phyloP scores from a whole-genome alignment of 2,888 invertebrate species.

The Steinernema carpocapsae region DNA sequence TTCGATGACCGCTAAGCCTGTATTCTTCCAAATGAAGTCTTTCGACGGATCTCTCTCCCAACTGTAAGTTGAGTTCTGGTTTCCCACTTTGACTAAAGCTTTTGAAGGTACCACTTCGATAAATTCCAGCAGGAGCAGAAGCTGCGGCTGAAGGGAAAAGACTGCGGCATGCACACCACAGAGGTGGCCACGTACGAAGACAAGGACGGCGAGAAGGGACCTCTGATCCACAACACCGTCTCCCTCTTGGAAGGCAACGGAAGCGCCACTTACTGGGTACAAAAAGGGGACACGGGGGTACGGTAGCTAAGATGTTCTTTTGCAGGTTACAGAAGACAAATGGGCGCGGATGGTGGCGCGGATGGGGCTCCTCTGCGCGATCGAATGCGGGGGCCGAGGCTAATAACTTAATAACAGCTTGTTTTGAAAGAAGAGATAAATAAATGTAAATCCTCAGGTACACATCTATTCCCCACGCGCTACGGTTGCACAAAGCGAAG shows the following conservation, averaged over 20 bases:
- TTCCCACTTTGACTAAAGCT: background rate
- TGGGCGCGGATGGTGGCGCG: slow-evolving; percentile 12
- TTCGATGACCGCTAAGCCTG: slow-evolving; percentile 10
- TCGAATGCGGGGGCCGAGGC: slow-evolving; percentile 22
- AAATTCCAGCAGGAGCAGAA: slow-evolving; percentile 20
- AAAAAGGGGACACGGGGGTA: background rate
- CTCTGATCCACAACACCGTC: background rate
- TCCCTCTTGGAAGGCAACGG: slow-evolving; percentile 17
- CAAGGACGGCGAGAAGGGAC: background rate
- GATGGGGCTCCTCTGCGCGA: background rate
- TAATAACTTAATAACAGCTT: background rate
- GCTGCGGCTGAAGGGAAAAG: slow-evolving; percentile 8
- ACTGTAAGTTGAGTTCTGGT: slow-evolving; percentile 3
- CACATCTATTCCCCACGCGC: no score
- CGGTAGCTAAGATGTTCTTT: background rate
- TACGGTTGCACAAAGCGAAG: no score
- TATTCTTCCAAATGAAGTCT: slow-evolving; percentile 30
- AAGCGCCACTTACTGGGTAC: slow-evolving; percentile 10
- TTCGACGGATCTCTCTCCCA: slow-evolving; percentile 17
- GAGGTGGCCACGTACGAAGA: slow-evolving; percentile 19
- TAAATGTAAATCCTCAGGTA: no score
- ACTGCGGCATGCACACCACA: slow-evolving; percentile 23
- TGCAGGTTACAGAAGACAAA: slow-evolving; percentile 5
- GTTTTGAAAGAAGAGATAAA: background rate
- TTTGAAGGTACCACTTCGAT: slow-evolving; percentile 9